Percentiles rank a stretch among this genome's conserved stretches.
These are phyloP conservation scores for Lottia scabra DNA, from an alignment of 2,888 invertebrate species.

Conservation along the genomic window DNA sequence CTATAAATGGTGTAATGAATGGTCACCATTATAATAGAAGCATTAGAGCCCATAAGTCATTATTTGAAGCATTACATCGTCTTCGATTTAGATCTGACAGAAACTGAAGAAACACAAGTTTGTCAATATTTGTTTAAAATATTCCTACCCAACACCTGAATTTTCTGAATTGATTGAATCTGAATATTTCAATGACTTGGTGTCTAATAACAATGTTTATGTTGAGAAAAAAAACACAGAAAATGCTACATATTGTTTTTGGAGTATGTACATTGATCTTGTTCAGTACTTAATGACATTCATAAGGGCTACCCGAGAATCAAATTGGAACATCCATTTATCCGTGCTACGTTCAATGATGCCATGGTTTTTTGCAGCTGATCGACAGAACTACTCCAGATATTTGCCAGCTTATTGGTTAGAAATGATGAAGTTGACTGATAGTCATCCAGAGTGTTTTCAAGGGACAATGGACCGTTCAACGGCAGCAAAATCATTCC, in stretches of 20 bases:
- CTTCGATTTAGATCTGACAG: not conserved
- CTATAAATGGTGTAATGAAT: conserved; percentile 18
- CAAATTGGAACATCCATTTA: conserved; percentile 24
- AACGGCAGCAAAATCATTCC: not conserved
- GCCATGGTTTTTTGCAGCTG: conserved; percentile 25
- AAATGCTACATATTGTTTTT: conserved; percentile 14
- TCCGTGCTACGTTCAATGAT: conserved; percentile 13
- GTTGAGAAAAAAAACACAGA: too few species aligned
- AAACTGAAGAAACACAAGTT: not conserved
- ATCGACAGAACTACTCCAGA: conserved; percentile 20
- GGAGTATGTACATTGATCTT: conserved; percentile 20
- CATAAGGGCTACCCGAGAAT: conserved; percentile 19
- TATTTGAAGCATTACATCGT: conserved; percentile 19
- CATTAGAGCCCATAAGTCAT: conserved; percentile 15
- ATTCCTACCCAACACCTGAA: not conserved
- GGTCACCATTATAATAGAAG: conserved; percentile 24
- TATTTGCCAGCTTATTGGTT: conserved; percentile 25
- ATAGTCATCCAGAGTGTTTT: not conserved
- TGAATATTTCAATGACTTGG: not conserved
- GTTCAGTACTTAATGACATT: conserved; percentile 17
- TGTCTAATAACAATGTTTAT: too few species aligned
- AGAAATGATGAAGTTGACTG: not conserved
- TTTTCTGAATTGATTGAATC: not conserved
- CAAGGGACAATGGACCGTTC: conserved; percentile 2
- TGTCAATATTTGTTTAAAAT: not conserved